Percentiles rank a stretch among this genome's conserved stretches.
Conservation (phyloP, 1,140 invertebrate species). For the Drosophila tristis region DNA sequence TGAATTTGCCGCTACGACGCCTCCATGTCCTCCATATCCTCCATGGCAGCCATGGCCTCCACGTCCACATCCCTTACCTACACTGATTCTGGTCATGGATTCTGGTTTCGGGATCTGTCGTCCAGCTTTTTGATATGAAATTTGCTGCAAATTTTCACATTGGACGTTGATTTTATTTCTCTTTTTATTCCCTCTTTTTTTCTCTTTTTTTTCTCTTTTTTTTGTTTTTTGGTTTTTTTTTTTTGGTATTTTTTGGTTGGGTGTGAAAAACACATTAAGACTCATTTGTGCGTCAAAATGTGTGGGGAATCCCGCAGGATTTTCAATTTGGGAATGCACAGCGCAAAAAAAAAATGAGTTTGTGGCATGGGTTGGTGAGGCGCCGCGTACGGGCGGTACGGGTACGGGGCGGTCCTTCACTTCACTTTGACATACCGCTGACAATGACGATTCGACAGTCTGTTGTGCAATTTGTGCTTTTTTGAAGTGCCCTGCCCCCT, state of each 20-base stretch:
- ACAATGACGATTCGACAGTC: constrained; percentile 56
- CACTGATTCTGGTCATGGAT: neutral
- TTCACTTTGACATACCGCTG: constrained; percentile 45
- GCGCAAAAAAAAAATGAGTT: constrained; percentile 15
- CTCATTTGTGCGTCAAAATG: constrained; percentile 75
- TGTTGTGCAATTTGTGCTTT: constrained; percentile 79
- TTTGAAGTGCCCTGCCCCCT: constrained; percentile 49
- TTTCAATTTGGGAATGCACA: constrained; percentile 60
- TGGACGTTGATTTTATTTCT: constrained; percentile 26
- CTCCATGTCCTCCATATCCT: constrained; percentile 8
- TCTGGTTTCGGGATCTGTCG: no score
- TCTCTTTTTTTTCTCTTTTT: no score
- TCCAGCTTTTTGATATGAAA: constrained; percentile 43
- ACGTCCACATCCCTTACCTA: constrained; percentile 15
- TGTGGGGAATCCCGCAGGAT: constrained; percentile 59
- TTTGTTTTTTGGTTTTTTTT: constrained; percentile 18
- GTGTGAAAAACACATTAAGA: constrained; percentile 80
- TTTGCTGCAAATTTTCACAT: constrained; percentile 68
- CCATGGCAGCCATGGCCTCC: constrained; percentile 12
- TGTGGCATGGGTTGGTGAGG: neutral
- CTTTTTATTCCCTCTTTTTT: no score
- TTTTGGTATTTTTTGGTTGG: constrained; percentile 7
- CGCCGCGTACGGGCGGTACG: no score
- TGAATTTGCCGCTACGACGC: constrained; percentile 82
- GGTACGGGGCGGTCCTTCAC: neutral